phyloP scores from a whole-genome alignment of 2,888 invertebrate genomes.

The Mesochorus sp. region DNA sequence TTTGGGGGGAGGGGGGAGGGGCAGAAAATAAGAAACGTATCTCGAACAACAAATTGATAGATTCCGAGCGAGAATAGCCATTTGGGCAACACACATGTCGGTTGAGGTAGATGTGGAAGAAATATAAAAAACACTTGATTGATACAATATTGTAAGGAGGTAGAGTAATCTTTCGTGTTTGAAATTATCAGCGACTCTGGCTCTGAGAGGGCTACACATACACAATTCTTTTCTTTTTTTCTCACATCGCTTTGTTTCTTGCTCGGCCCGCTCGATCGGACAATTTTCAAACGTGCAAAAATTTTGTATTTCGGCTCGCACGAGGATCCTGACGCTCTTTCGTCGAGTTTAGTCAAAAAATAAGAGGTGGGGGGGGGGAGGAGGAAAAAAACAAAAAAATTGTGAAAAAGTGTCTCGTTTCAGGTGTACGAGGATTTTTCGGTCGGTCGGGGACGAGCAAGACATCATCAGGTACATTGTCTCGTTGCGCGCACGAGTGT shows the following conservation, averaged over 20 bases:
- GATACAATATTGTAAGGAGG: no score
- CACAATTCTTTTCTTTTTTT: not conserved
- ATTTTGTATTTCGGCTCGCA: constrained; percentile 31
- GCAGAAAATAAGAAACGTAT: not conserved
- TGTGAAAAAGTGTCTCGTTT: no score
- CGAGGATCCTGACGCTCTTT: constrained; percentile 53
- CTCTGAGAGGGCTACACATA: no score
- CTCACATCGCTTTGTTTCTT: constrained; percentile 5
- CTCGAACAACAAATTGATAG: constrained; percentile 52
- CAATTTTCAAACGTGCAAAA: not conserved
- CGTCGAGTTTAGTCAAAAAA: not conserved
- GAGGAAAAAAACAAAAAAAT: constrained; percentile 10
- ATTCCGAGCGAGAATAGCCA: no score
- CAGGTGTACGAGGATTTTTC: not conserved
- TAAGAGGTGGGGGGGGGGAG: constrained; percentile 13
- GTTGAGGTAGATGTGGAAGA: no score
- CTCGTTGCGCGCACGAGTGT: constrained; percentile 65
- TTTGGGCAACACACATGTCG: no score
- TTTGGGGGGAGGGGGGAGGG: constrained; percentile 21
- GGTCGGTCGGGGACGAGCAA: constrained; percentile 47
- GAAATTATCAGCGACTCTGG: no score
- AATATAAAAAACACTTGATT: no score
- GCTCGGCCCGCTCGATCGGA: no score
- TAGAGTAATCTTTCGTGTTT: no score
- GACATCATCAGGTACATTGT: constrained; percentile 75